Conservation (phyloP, 2,113 vertebrate genomes). For the Nicator chloris region DNA sequence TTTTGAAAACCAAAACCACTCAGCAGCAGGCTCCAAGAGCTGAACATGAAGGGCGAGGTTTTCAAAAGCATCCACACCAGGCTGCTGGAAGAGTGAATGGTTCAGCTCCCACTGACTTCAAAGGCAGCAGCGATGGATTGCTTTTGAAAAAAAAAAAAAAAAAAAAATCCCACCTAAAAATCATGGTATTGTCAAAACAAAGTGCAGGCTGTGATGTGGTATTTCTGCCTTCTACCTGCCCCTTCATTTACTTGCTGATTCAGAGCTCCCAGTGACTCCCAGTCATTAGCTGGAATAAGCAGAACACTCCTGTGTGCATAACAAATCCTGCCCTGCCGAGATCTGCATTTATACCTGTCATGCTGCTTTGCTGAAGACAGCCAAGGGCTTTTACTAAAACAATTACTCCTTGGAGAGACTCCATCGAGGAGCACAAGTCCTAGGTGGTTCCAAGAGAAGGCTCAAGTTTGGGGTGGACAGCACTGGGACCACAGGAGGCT, state of each 20-base stretch:
- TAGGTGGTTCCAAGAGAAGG: background rate
- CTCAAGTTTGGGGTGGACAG: background rate
- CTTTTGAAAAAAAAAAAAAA: background rate
- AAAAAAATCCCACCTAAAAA: background rate
- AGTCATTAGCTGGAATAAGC: background rate
- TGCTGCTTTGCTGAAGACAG: background rate
- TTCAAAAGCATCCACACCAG: background rate
- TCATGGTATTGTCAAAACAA: constrained; percentile 51
- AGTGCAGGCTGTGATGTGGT: constrained; percentile 43
- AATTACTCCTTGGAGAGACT: background rate
- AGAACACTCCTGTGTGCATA: constrained; percentile 16
- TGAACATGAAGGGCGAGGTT: background rate
- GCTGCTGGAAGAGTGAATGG: background rate
- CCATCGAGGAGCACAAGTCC: background rate
- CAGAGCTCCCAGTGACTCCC: constrained; percentile 22
- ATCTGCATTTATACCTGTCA: background rate
- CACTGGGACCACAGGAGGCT: background rate
- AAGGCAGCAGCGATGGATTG: background rate
- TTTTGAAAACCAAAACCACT: background rate
- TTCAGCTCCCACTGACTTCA: constrained; percentile 39
- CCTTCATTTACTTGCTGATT: constrained; percentile 34
- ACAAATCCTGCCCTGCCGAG: background rate
- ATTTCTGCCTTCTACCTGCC: constrained; percentile 9
- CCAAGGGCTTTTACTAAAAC: background rate
- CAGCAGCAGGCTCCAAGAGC: background rate